Base-by-base conservation (phyloP, 2,113 vertebrate genomes). In the Etheostoma spectabile region DNA sequence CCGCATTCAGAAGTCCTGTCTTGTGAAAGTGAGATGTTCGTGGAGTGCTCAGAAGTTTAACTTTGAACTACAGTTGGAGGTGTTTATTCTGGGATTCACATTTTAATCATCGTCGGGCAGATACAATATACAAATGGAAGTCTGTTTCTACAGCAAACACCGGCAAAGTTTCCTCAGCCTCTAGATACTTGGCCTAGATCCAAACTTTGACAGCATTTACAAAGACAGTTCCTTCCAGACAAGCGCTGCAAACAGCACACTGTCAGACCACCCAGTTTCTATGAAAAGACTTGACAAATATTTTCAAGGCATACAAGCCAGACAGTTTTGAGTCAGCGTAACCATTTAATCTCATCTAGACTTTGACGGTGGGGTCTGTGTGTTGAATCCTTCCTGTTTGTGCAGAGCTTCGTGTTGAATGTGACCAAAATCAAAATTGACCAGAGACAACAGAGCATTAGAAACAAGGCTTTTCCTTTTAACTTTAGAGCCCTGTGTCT, bases 141-240 rank as follows among this genome's bases (percentile, higher is more conserved):
- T 74, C 60, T 83, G 74, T 82, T 89, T 81, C 62, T 51, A 70
- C 77, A 65, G 66, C 27, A 68, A 82, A 77, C 82, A 49, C 68
- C 77, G 71, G 57, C 62, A 38, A 64, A 85, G 46, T 60, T 74
- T 65, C 49, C 7, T 68, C 70, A 16, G 74, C 82, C 86, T 91
- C 86, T 59, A 38, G 83, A 83, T 53, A 51, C 86, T 64, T 84
- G 90, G 83, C 86, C 92, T 82, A 89, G 59, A 91, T 92, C 66
- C 83, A 85, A 79, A 88, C 69, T 82, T 68, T 84, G 81, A 91
- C 82, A 82, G 79, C 60, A 73, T 87, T 82, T 78, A 75, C 85
- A 74, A 80, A 84, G 72, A 77, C 69, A 55, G 24, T 56, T 85
- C 53, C 79, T 66, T 77, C 86, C n/a, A 67, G 62, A 66, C 79